Evolutionary conservation across 2,797 vertebrate genomes (phyloP).

Genomic region (Aratinga solstitialis): DNA sequence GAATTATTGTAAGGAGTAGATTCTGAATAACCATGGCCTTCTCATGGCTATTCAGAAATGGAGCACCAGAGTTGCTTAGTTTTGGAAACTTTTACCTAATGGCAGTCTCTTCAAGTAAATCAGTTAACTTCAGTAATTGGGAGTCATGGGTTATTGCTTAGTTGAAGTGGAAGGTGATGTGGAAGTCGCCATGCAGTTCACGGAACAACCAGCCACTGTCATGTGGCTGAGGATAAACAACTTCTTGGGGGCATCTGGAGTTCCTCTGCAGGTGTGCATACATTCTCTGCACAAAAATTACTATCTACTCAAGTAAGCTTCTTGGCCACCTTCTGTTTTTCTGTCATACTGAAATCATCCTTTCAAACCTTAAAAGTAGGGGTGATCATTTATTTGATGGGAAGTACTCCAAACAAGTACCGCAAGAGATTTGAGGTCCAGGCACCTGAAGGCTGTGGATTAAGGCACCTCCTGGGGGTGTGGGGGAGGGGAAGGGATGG

Average conservation of each 20-base stretch:
- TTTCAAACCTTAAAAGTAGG: neutral
- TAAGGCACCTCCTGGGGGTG: too few species aligned
- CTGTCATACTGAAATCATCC: neutral
- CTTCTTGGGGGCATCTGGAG: neutral
- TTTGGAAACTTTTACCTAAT: neutral
- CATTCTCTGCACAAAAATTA: neutral
- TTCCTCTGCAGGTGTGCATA: neutral
- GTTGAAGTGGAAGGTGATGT: neutral
- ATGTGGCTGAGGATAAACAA: neutral
- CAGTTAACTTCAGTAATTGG: neutral
- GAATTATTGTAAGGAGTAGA: neutral
- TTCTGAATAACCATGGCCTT: neutral
- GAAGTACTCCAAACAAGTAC: neutral
- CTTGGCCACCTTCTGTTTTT: neutral
- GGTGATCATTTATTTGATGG: neutral
- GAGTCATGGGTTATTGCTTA: fast-evolving
- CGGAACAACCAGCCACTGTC: neutral
- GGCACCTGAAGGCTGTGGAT: neutral
- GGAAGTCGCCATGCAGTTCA: fast-evolving
- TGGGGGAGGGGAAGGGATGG: too few species aligned
- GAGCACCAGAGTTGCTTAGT: neutral
- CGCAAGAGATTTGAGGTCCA: neutral
- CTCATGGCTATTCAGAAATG: neutral
- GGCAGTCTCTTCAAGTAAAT: neutral
- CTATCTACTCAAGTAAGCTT: neutral